These are phyloP conservation scores for Nestor notabilis DNA, from an alignment of 2,113 vertebrate genomes.

Conservation along the genomic window DNA sequence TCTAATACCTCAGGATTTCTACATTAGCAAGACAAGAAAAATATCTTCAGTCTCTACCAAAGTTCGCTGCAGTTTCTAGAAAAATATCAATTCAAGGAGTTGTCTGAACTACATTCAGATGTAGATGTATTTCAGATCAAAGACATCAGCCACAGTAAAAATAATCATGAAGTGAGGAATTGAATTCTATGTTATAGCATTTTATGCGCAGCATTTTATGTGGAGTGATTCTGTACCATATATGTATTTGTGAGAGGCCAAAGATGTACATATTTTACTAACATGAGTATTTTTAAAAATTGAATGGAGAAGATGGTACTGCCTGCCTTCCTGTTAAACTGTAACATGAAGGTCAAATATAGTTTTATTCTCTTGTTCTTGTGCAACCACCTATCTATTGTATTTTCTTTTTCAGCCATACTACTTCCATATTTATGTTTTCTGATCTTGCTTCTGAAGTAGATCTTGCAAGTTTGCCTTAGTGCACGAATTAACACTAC, in stretches of 20 bases:
- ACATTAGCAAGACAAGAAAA: neutral
- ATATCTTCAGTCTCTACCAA: neutral
- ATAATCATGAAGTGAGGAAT: neutral
- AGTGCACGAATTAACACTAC: neutral
- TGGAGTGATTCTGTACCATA: neutral
- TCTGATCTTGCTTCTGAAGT: neutral
- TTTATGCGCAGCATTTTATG: neutral
- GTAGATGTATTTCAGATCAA: neutral
- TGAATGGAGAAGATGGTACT: neutral
- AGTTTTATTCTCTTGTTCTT: rapidly evolving
- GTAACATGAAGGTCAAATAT: neutral
- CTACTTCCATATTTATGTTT: neutral
- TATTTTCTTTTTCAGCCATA: neutral
- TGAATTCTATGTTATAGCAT: neutral
- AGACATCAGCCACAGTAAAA: neutral
- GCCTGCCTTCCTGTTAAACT: neutral
- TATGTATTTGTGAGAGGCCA: neutral
- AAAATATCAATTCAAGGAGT: neutral
- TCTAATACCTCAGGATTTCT: neutral
- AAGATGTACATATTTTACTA: neutral
- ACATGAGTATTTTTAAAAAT: neutral
- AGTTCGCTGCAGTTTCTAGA: neutral
- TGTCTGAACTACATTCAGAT: neutral
- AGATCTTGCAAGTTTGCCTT: neutral
- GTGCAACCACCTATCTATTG: neutral